These are phyloP conservation scores for Temnothorax rugatulus DNA, from an alignment of 2,888 invertebrate species.

Conservation along the genomic window DNA sequence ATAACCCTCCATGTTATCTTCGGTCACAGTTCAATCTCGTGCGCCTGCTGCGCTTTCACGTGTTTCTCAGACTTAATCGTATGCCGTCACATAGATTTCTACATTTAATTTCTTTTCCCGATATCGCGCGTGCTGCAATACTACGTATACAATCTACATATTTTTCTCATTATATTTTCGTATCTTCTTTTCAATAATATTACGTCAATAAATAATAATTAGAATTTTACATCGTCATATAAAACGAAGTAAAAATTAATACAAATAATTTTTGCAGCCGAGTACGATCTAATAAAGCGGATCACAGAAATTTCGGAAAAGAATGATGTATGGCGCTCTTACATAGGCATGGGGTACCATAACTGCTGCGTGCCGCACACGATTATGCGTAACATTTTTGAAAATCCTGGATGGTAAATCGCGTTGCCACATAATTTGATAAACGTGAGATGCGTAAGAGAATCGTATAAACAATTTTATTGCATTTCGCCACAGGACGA, in stretches of 20 bases:
- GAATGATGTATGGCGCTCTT: slow-evolving; percentile 98
- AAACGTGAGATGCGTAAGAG: neutral
- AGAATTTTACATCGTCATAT: neutral
- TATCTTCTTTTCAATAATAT: neutral
- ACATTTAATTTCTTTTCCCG: slow-evolving; percentile 18
- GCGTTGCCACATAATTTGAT: neutral
- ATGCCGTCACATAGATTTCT: slow-evolving; percentile 19
- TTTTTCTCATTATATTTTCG: neutral
- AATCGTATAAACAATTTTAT: slow-evolving; percentile 3
- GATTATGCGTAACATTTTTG: slow-evolving; percentile 98
- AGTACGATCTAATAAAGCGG: slow-evolving; percentile 95
- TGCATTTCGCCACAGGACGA: slow-evolving; percentile 90
- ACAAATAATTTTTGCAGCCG: slow-evolving; percentile 83
- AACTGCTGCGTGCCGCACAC: slow-evolving; percentile 98
- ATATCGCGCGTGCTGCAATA: neutral
- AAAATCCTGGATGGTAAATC: slow-evolving; percentile 98
- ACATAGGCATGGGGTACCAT: slow-evolving; percentile 99
- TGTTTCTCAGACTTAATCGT: slow-evolving; percentile 68
- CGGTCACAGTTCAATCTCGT: slow-evolving; percentile 78
- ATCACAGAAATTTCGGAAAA: slow-evolving; percentile 93
- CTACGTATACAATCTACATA: neutral
- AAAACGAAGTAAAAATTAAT: neutral
- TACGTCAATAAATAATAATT: neutral
- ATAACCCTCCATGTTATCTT: slow-evolving; percentile 75
- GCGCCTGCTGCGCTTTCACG: slow-evolving; percentile 75